phyloP scores from a whole-genome alignment of 2,888 invertebrate species.

The Standfussiana lucernea region DNA sequence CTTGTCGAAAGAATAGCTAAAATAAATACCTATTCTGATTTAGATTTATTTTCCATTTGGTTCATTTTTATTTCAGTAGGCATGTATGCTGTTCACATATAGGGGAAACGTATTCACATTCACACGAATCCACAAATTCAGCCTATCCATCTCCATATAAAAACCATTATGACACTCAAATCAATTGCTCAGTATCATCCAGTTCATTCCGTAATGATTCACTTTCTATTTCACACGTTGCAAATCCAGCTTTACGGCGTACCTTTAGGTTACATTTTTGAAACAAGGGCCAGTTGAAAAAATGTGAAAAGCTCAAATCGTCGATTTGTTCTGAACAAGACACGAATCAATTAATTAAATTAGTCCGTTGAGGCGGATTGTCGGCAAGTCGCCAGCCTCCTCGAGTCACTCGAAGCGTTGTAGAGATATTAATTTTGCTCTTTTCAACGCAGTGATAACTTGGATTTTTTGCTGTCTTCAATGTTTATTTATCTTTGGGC shows the following conservation, averaged over 20 bases:
- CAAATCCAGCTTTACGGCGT: conserved; percentile 57
- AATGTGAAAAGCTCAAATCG: conserved; percentile 59
- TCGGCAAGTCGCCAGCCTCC: conserved; percentile 68
- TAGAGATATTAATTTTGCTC: conserved; percentile 65
- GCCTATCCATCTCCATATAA: conserved; percentile 74
- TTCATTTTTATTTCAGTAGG: neutral
- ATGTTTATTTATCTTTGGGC: conserved; percentile 26
- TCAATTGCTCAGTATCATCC: conserved; percentile 74
- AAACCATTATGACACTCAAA: conserved; percentile 75
- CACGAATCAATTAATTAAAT: conserved; percentile 83
- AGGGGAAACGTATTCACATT: conserved; percentile 63
- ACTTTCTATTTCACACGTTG: conserved; percentile 39
- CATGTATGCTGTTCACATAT: conserved; percentile 39
- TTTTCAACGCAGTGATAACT: conserved; percentile 41
- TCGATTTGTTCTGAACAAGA: conserved; percentile 72
- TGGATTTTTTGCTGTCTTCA: conserved; percentile 13
- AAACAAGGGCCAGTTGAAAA: conserved; percentile 4
- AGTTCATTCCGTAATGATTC: conserved; percentile 61
- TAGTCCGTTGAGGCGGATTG: conserved; percentile 73
- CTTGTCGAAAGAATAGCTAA: neutral
- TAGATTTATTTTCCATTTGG: neutral
- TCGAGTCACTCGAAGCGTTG: conserved; percentile 49
- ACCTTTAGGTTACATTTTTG: conserved; percentile 57
- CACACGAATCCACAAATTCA: conserved; percentile 62
- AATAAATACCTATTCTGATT: conserved; percentile 19